Conservation (phyloP, 2,113 vertebrate genomes). For the Neogobius melanostomus region DNA sequence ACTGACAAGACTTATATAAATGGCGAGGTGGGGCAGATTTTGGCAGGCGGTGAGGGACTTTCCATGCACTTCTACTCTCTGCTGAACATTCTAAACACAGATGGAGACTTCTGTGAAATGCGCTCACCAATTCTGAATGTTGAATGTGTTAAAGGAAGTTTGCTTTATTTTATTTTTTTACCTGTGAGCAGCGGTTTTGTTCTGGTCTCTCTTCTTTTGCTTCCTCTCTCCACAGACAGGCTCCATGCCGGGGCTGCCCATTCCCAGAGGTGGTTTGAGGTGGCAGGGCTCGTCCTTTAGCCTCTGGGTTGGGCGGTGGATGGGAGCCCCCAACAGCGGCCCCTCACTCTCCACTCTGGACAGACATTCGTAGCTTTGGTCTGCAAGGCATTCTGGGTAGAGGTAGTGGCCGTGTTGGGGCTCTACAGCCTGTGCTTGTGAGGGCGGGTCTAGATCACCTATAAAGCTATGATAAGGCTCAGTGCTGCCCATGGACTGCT, state of each 20-base stretch:
- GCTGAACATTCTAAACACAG: constrained; percentile 36
- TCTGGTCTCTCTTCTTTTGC: constrained; percentile 93
- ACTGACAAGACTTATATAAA: constrained; percentile 26
- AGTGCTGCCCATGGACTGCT: constrained; percentile 70
- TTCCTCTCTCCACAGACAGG: constrained; percentile 78
- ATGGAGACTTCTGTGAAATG: neutral
- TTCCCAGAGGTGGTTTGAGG: constrained; percentile 67
- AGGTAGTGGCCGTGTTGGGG: constrained; percentile 77
- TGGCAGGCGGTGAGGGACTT: constrained; percentile 60
- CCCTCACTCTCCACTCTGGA: constrained; percentile 76
- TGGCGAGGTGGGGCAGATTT: constrained; percentile 54
- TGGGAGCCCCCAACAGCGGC: constrained; percentile 65
- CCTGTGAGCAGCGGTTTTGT: constrained; percentile 91
- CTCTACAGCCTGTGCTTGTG: constrained; percentile 72
- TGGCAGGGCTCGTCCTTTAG: constrained; percentile 75
- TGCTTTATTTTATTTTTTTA: constrained; percentile 38
- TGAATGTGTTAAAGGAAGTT: neutral
- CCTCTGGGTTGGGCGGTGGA: constrained; percentile 74
- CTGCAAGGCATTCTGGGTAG: constrained; percentile 83
- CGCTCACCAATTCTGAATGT: neutral
- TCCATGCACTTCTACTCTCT: constrained; percentile 44
- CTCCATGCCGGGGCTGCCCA: constrained; percentile 49
- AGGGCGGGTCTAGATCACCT: constrained; percentile 72
- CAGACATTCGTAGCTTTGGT: constrained; percentile 80
- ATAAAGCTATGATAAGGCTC: constrained; percentile 82